Evolutionary conservation across 2,113 vertebrate species (phyloP).

Genomic region (Garra rufa): DNA sequence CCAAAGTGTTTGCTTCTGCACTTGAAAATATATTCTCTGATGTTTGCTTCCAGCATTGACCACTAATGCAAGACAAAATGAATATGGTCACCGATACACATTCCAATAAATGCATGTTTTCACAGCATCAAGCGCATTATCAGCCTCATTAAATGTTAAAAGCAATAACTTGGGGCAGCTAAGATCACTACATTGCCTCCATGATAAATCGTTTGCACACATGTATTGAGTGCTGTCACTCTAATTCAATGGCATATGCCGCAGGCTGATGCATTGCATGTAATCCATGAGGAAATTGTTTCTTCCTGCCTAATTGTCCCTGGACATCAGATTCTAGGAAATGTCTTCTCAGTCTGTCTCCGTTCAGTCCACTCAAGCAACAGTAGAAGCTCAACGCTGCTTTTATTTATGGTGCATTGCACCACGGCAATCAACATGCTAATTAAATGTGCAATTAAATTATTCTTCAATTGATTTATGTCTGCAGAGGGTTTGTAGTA

Average conservation of each 20-base stretch:
- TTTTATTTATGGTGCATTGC: slow-evolving; percentile 51
- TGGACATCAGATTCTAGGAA: slow-evolving; percentile 27
- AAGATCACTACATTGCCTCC: background rate
- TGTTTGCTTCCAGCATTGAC: background rate
- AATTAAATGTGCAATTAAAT: slow-evolving; percentile 74
- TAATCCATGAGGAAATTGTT: slow-evolving; percentile 29
- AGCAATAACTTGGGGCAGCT: slow-evolving; percentile 2
- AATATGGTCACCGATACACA: background rate
- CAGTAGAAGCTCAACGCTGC: slow-evolving; percentile 45
- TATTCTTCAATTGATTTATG: slow-evolving; percentile 67
- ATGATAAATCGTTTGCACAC: background rate
- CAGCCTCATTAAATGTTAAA: background rate
- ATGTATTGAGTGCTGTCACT: background rate
- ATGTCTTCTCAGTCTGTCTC: slow-evolving; percentile 35
- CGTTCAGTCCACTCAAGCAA: slow-evolving; percentile 37
- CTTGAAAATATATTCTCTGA: background rate
- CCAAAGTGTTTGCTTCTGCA: background rate
- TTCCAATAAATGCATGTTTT: background rate
- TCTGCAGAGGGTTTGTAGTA: slow-evolving; percentile 36
- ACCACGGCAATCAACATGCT: slow-evolving; percentile 64
- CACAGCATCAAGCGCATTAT: slow-evolving; percentile 1
- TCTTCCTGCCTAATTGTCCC: slow-evolving; percentile 25
- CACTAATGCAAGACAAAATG: background rate
- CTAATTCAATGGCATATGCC: background rate
- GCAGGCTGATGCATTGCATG: background rate